These are phyloP conservation scores for Pachyramphus minor DNA, from an alignment of 2,113 vertebrate species.

Conservation along the genomic window DNA sequence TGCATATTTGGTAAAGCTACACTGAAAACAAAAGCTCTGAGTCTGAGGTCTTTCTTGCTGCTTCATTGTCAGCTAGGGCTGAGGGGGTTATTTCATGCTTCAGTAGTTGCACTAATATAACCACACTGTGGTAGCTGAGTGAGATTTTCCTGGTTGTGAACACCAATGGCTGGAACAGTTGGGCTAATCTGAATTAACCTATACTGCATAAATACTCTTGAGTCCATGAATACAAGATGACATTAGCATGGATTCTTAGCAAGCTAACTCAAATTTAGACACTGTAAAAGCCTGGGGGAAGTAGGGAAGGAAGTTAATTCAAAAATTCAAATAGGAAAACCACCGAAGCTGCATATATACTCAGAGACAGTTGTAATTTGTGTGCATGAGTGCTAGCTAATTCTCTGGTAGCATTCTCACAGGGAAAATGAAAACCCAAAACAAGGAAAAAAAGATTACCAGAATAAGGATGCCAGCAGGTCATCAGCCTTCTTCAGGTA, in stretches of 20 bases:
- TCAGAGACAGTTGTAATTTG: neutral
- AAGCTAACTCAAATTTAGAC: conserved; percentile 11
- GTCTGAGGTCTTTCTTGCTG: conserved; percentile 2
- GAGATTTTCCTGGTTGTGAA: conserved; percentile 43
- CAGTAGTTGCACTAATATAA: conserved; percentile 28
- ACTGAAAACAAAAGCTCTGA: neutral
- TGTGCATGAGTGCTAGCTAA: neutral
- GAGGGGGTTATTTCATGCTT: conserved; percentile 30
- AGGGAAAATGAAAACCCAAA: neutral
- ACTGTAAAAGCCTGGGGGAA: neutral
- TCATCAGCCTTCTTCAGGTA: neutral
- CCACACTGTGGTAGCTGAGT: conserved; percentile 4
- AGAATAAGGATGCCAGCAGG: neutral
- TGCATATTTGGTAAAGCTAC: neutral
- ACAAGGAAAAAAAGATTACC: neutral
- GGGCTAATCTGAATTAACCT: conserved; percentile 59
- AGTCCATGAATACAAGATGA: conserved; percentile 35
- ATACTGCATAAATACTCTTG: conserved; percentile 12
- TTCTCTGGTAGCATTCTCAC: neutral
- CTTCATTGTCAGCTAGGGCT: neutral
- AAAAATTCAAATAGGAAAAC: neutral
- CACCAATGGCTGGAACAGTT: conserved; percentile 27
- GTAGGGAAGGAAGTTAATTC: neutral
- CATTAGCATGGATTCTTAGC: conserved; percentile 34
- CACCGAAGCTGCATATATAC: neutral